Evolutionary conservation across 2,113 vertebrate species (phyloP).

Genomic region (Orientallactaga bullata): DNA sequence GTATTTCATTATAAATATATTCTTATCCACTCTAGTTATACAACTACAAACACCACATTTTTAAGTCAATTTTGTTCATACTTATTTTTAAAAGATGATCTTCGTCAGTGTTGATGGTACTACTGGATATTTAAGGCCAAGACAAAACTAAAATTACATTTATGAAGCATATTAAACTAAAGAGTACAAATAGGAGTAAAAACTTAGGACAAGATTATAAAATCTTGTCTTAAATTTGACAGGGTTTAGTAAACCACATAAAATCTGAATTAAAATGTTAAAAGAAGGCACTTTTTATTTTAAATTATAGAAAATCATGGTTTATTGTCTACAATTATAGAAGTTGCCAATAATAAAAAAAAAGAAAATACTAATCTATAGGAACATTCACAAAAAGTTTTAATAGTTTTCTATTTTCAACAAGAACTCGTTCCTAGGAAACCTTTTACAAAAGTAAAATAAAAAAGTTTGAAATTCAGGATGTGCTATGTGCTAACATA

Average conservation of each 20-base stretch:
- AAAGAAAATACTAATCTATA: background rate
- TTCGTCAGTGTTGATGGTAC: background rate
- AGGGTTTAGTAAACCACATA: conserved; percentile 8
- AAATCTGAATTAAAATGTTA: conserved; percentile 36
- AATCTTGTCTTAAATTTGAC: conserved; percentile 36
- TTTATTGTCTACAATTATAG: too few species aligned
- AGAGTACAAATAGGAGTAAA: background rate
- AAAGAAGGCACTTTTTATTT: conserved; percentile 27
- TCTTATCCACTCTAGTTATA: background rate
- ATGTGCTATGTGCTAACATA: background rate
- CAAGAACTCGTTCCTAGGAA: background rate
- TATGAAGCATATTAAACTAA: conserved; percentile 30
- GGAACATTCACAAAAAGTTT: conserved; percentile 42
- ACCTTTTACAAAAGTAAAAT: conserved; percentile 40
- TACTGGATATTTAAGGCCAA: conserved; percentile 16
- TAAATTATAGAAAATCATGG: conserved; percentile 38
- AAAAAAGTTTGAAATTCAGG: background rate
- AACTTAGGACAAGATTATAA: background rate
- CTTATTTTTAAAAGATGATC: conserved; percentile 30
- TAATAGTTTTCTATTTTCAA: conserved; percentile 35
- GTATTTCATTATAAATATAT: conserved; percentile 26
- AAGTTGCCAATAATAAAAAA: too few species aligned
- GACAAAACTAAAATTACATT: conserved; percentile 22
- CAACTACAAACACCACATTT: background rate
- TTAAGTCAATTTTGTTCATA: background rate